Conservation (phyloP, 2,113 vertebrate species). For the Bucco capensis region DNA sequence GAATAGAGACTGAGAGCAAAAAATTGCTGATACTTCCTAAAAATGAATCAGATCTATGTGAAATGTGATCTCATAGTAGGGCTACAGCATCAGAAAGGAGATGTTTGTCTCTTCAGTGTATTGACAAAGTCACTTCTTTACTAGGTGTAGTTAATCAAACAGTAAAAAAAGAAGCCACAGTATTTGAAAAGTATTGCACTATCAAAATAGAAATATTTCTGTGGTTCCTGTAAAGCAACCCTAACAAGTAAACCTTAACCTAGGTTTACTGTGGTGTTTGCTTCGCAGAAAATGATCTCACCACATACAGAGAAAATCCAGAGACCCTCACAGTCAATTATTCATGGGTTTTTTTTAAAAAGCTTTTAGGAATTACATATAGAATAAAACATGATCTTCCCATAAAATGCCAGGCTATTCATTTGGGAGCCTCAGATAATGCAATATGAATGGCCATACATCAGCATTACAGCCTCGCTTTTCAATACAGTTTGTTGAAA, state of each 20-base stretch:
- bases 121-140: not conserved
- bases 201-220: not conserved
- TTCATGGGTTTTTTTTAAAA: conserved; percentile 55
- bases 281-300: conserved; percentile 49
- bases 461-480: conserved; percentile 30
- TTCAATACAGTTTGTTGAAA: conserved; percentile 28
- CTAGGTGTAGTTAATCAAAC: not conserved
- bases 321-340: conserved; percentile 68
- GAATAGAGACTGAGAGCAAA: not conserved
- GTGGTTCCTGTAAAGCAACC: not conserved
- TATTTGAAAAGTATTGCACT: not conserved
- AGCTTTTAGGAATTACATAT: conserved; percentile 74
- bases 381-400: conserved; percentile 74
- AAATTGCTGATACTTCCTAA: not conserved
- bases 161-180: not conserved
- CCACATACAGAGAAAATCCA: conserved; percentile 56
- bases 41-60: not conserved
- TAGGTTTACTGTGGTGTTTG: not conserved
- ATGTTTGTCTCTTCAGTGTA: not conserved
- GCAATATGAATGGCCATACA: conserved; percentile 62
- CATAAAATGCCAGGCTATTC: conserved; percentile 68
- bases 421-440: conserved; percentile 66
- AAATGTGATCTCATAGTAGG: not conserved
- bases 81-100: not conserved
- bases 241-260: conserved; percentile 21